These are phyloP conservation scores for Cyprinus carpio DNA, from an alignment of 2,113 vertebrate species.

Conservation along the genomic window DNA sequence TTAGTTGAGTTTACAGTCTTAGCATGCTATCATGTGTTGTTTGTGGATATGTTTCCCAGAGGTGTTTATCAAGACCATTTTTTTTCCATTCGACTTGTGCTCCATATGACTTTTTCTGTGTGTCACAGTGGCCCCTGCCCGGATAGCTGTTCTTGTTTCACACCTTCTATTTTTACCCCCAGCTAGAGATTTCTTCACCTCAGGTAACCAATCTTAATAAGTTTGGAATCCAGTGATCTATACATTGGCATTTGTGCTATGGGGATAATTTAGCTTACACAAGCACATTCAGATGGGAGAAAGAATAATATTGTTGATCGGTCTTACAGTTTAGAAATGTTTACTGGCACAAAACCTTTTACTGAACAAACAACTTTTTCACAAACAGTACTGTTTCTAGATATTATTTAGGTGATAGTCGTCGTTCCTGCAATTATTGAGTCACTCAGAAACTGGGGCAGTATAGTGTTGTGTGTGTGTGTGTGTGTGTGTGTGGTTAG, in stretches of 20 bases:
- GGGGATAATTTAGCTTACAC: neutral
- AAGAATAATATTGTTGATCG: neutral
- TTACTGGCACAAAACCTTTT: neutral
- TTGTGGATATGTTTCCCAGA: slow-evolving; percentile 22
- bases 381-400: neutral
- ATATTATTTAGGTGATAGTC: neutral
- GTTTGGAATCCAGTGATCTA: neutral
- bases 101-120: slow-evolving; percentile 47
- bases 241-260: neutral
- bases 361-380: neutral
- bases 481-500: neutral
- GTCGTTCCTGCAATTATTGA: neutral
- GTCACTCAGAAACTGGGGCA: neutral
- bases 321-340: neutral
- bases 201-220: slow-evolving; percentile 39
- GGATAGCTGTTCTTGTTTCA: slow-evolving; percentile 14
- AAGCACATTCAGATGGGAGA: neutral
- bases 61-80: slow-evolving; percentile 26
- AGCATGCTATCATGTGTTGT: slow-evolving; percentile 34
- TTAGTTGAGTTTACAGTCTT: slow-evolving; percentile 8
- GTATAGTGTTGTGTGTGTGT: neutral
- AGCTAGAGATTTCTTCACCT: slow-evolving; percentile 17
- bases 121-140: neutral
- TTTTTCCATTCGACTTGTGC: slow-evolving; percentile 36
- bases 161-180: slow-evolving; percentile 51